Conservation (phyloP, 2,113 vertebrate species). For the Danio rerio region GRCz12tu NC_133191.1:9498001-9498500, state of each 20-base stretch:
- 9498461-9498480: conserved; percentile 94
- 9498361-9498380: conserved; percentile 66
- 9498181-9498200: conserved; percentile 94
- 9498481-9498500: conserved; percentile 91
- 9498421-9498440: conserved; percentile 94
- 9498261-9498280: conserved; percentile 96
- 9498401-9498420: conserved; percentile 99
- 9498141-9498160: conserved; percentile 98
- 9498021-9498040: no score
- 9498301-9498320: not conserved
- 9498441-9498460: conserved; percentile 95
- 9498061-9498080: not conserved
- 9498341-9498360: no score
- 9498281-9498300: conserved; percentile 90
- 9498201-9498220: conserved; percentile 98
- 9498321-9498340: not conserved
- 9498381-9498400: conserved; percentile 95
- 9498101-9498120: conserved; percentile 86
- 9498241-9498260: conserved; percentile 99
- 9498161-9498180: conserved; percentile 93
- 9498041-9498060: no score
- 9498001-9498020: no score
- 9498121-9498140: conserved; percentile 93
- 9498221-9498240: conserved; percentile 96
- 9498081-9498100: not conserved